These are phyloP conservation scores for Dicrostonyx torquatus DNA, from an alignment of 2,797 vertebrate genomes.

Conservation along the genomic window DNA sequence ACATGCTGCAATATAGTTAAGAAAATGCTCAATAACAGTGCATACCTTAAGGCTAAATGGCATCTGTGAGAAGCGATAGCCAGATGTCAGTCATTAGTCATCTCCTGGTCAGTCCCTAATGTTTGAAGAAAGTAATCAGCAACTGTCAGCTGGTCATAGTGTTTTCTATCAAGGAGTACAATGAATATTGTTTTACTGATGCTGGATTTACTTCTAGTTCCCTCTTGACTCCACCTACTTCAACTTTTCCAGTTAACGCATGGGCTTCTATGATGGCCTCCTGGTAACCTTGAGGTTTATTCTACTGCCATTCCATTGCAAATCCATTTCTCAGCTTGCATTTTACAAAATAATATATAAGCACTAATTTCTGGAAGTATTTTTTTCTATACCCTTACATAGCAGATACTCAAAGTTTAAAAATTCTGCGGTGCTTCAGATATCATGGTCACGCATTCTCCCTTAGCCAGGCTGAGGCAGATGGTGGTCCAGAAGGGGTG, in stretches of 20 bases:
- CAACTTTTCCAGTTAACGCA: conserved; percentile 59
- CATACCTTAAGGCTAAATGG: conserved; percentile 51
- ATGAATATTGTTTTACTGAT: conserved; percentile 44
- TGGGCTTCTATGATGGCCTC: conserved; percentile 42
- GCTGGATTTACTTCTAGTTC: neutral
- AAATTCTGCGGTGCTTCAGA: conserved; percentile 49
- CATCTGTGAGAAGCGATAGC: conserved; percentile 54
- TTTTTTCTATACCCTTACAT: conserved; percentile 64
- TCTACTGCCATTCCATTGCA: conserved; percentile 54
- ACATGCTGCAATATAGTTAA: conserved; percentile 14
- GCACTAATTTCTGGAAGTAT: conserved; percentile 52
- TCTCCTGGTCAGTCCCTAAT: neutral
- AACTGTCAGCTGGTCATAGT: conserved; percentile 41
- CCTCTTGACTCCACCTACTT: conserved; percentile 48
- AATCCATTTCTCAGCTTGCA: conserved; percentile 53
- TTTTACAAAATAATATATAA: conserved; percentile 44
- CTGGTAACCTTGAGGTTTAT: conserved; percentile 61
- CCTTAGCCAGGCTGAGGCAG: conserved; percentile 63
- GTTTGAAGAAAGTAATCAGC: conserved; percentile 65
- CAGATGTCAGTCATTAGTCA: conserved; percentile 59
- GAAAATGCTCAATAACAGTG: conserved; percentile 58
- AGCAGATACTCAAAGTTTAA: conserved; percentile 71
- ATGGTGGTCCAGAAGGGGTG: conserved; percentile 74
- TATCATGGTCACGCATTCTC: conserved; percentile 35
- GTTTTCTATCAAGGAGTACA: conserved; percentile 59